phyloP scores from a whole-genome alignment of 1,140 invertebrate species.

The Plectus sambesii region DNA sequence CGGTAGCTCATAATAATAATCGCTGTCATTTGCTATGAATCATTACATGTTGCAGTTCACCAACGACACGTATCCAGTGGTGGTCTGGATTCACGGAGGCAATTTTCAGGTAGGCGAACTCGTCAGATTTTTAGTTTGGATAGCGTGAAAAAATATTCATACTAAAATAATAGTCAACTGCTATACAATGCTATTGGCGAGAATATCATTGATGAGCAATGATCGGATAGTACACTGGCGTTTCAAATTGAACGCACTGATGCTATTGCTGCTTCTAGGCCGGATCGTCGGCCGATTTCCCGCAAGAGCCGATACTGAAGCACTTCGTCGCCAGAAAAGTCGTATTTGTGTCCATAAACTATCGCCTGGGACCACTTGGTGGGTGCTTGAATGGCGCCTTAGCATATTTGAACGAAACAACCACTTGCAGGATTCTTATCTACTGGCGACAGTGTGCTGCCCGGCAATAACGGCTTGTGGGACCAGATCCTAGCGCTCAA shows the following conservation, averaged over 20 bases:
- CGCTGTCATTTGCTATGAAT: too few relatives aligned
- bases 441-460: conserved; percentile 68
- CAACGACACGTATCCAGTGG: conserved; percentile 45
- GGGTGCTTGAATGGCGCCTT: conserved; percentile 48
- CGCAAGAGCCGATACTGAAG: conserved; percentile 42
- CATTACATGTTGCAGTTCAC: conserved; percentile 34
- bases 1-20: conserved; percentile 61
- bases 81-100: conserved; percentile 44
- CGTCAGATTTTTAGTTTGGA: too few relatives aligned
- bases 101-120: conserved; percentile 35
- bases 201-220: too few relatives aligned
- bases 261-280: too few relatives aligned
- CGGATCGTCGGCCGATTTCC: conserved; percentile 32
- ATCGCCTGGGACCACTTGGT: conserved; percentile 87
- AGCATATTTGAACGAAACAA: conserved; percentile 1
- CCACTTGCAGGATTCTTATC: conserved; percentile 36
- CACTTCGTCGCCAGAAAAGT: conserved; percentile 68
- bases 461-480: conserved; percentile 87
- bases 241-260: too few relatives aligned
- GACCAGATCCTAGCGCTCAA: conserved; percentile 85
- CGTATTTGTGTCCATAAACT: conserved; percentile 92
- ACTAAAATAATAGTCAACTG: too few relatives aligned
- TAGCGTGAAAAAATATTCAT: too few relatives aligned
- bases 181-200: too few relatives aligned
- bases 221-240: too few relatives aligned